Base-by-base conservation (phyloP, 2,113 vertebrate species). In the Prionailurus viverrinus region DNA sequence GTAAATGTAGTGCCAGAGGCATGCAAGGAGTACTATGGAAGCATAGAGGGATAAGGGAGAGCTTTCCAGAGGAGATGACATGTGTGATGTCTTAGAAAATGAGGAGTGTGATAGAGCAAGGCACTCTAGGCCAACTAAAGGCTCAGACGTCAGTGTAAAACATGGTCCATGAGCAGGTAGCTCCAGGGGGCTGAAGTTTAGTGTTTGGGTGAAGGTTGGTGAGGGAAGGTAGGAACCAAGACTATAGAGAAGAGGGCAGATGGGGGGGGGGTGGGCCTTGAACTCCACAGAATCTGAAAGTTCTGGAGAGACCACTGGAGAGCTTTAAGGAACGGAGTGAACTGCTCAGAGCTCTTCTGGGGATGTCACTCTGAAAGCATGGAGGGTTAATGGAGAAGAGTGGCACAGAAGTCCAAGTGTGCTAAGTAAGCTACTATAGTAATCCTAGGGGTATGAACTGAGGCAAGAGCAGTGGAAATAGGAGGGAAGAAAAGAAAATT, bases 401-500 rank as follows among this genome's bases (percentile, higher is more conserved):
- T 78, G 36, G 61, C 63, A 16, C 2, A 23, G 25, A 80, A 96
- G 63, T 23, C 25, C 33, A 16, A 15, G 19, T 48, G 68, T 11
- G 13, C 7, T 45, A 53, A 84, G 88, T 53, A 94, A 68, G 25
- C n/a, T 80, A 0, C 4, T 27, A 1, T 25, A 39, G 48, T 53
- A 61, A 65, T 66, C 23, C 15, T 65, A 33, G 78, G 41, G 6
- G 4, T 48, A 36, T 53, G 76, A 65, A 65, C 48, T 74, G 36
- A 89, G 36, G 11, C 23, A 27, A n/a, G 2, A 66, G 63, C 31
- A 31, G 8, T 65, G n/a, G 41, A 48, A 85, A 45, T 25, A 81
- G 39, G 76, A 81, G 23, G 55, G 61, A 71, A 66, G 61, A 21
- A 65, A 92, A 92, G 41, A 25, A 63, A 65, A 85, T 74, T 93